These are phyloP conservation scores for Cyprinus carpio DNA, from an alignment of 2,113 vertebrate genomes.

Conservation along the genomic window DNA sequence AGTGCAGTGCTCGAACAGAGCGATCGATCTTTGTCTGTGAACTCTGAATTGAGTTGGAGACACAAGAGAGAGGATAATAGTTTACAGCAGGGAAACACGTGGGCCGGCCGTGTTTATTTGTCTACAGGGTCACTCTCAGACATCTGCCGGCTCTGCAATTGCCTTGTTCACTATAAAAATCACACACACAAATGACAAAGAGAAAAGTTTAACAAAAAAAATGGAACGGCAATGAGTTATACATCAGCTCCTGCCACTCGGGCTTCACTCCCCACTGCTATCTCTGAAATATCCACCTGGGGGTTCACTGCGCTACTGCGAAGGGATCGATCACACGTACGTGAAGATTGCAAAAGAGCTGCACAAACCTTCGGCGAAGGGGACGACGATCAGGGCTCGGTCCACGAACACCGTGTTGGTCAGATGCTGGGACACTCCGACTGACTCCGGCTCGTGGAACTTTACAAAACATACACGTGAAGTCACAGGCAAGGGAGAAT, in stretches of 20 bases:
- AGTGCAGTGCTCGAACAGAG: not conserved
- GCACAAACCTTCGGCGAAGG: slow-evolving; percentile 98
- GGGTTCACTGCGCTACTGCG: not conserved
- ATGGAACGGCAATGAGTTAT: slow-evolving; percentile 33
- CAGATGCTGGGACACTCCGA: slow-evolving; percentile 98
- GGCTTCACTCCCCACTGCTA: too few species aligned
- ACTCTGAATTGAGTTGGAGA: slow-evolving; percentile 66
- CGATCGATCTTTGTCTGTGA: not conserved
- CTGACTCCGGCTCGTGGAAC: slow-evolving; percentile 96
- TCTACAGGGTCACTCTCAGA: slow-evolving; percentile 97
- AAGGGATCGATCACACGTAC: not conserved
- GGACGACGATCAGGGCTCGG: slow-evolving; percentile 98
- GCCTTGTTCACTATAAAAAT: slow-evolving; percentile 99
- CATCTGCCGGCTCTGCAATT: slow-evolving; percentile 99
- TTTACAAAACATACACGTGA: slow-evolving; percentile 99
- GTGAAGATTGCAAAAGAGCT: not conserved
- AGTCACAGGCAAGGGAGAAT: slow-evolving; percentile 98
- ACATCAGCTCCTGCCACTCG: slow-evolving; percentile 18
- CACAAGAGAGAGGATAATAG: slow-evolving; percentile 82
- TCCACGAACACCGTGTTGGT: slow-evolving; percentile 99
- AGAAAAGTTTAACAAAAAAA: slow-evolving; percentile 92
- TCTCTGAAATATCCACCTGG: not conserved
- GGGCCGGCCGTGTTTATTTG: slow-evolving; percentile 85
- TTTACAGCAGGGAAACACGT: slow-evolving; percentile 92
- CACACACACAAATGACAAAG: slow-evolving; percentile 99